Percentiles rank a stretch among this genome's conserved stretches.
These are phyloP conservation scores for Molorchus minor DNA, from an alignment of 2,888 invertebrate species.

Conservation along the genomic window DNA sequence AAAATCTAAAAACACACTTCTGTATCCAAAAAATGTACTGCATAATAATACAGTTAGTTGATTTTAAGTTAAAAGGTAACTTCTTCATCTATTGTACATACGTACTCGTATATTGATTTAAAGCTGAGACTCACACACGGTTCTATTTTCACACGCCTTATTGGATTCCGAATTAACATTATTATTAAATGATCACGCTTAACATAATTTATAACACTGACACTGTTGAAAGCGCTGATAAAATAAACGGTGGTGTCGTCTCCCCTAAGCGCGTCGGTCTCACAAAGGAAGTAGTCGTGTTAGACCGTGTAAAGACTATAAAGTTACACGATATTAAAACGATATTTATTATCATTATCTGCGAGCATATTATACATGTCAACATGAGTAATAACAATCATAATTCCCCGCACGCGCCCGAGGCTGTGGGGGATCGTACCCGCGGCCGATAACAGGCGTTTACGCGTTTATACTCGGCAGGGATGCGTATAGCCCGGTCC, in stretches of 20 bases:
- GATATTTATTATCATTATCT: conserved; percentile 52
- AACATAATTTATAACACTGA: not conserved
- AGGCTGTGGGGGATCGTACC: conserved; percentile 40
- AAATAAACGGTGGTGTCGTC: not conserved
- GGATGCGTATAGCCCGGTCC: conserved; percentile 15
- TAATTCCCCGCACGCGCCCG: conserved; percentile 56
- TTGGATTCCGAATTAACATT: no score
- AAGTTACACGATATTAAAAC: conserved; percentile 48
- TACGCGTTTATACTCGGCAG: conserved; percentile 40
- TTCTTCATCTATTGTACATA: no score
- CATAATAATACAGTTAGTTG: no score
- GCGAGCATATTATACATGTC: conserved; percentile 51
- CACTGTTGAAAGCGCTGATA: not conserved
- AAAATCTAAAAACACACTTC: no score
- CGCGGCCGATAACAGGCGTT: conserved; percentile 47
- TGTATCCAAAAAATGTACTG: no score
- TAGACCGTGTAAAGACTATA: conserved; percentile 35
- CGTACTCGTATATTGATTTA: no score
- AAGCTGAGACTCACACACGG: no score
- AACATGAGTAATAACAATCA: conserved; percentile 56
- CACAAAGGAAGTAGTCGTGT: conserved; percentile 26
- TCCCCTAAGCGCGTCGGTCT: not conserved
- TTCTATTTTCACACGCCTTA: no score
- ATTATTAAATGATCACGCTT: no score
- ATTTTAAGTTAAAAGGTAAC: no score